Base-by-base conservation (phyloP, 1,140 invertebrate genomes). In the Cydia strobilella region DNA sequence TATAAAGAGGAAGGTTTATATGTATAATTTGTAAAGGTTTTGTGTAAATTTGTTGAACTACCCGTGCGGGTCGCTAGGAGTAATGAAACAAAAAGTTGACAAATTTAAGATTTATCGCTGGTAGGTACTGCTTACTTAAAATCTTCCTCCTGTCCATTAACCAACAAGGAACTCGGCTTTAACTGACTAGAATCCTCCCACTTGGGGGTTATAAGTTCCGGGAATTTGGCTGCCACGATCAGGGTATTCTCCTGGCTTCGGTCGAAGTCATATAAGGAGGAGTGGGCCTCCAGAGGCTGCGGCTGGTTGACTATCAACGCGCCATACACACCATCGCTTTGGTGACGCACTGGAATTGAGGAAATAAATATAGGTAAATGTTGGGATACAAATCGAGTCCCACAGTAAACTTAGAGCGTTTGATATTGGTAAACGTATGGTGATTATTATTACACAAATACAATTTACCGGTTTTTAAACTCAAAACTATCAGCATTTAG, bases 311-410 rank as follows among this genome's bases (percentile, higher is more conserved):
- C 94, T 7, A 98, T 95, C 10, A 98, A 85, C 0, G 96, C 90
- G 0, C 97, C 97, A 82, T 96, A 97, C 0, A 96, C 93, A 3
- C 97, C 97, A 82, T 98, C 97, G 12, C 95, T 95, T 63, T 97
- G 93, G 87, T 98, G 97, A 6, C 95, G 89, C 84, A 93, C 93
- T 93, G 81, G 62, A 86, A 87, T 73, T 31, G 18, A 51, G 48
- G n/a, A n/a, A 18, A 51, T 18, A 18, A 18, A 51, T 42, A 6
- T 51, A 51, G 7, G 1, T 51, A 51, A 51, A 18, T n/a, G 4
- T 42, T 0, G 39, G 39, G 12, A 42, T 45, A 45, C 42, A 42
- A 13, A 45, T 45, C 13, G 42, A 13, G 42, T 45, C 3, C 42
- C 13, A 45, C 12, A 13, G 35, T 39, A 39, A 35, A 42, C 1